Base-by-base conservation (phyloP, 2,888 invertebrate species). In the Vanessa cardui region DNA sequence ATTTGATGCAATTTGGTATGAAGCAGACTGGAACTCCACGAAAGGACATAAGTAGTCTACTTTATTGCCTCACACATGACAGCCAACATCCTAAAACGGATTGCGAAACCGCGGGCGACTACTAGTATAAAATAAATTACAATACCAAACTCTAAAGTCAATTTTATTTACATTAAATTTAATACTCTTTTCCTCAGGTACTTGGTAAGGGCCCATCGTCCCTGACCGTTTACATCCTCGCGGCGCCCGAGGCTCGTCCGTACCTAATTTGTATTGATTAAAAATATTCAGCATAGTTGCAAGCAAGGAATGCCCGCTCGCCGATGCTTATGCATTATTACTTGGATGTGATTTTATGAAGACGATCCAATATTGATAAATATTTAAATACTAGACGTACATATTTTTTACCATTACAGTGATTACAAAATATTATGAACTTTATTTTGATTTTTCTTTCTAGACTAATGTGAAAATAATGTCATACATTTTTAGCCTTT, bases 211-310 rank as follows among this genome's bases (percentile, higher is more conserved):
- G 62, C 72, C 39, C 82, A 78, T 73, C 73, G 84, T 80, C 83
- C 45, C 31, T 80, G 76, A 71, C 73, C 74, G 78, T 78, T 47
- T 33, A 80, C 79, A 81, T 79, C 85, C 67, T 71, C 66, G 59
- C 47, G 82, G 83, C 78, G 87, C 85, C 88, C 84, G 82, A 78
- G 85, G 85, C 83, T 75, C 79, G 79, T 74, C 78, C 80, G 77
- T 83, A 92, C 91, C 90, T 92, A 92, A 93, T 92, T 92, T 92
- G 89, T 92, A 92, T 92, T 93, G 93, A 93, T 93, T 93, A 93
- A 93, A 93, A 93, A 93, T 93, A 92, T 91, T 93, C 88, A 84
- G 86, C 91, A 93, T 92, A 92, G 91, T 92, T 92, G 78, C 72
- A 77, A 76, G 77, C 79, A 69, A 76, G 86, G 89, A 85, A 89